Evolutionary conservation across 2,888 invertebrate species (phyloP), one percentile per base, ranked within the genome.

Genomic region (Acronicta aceris): DNA sequence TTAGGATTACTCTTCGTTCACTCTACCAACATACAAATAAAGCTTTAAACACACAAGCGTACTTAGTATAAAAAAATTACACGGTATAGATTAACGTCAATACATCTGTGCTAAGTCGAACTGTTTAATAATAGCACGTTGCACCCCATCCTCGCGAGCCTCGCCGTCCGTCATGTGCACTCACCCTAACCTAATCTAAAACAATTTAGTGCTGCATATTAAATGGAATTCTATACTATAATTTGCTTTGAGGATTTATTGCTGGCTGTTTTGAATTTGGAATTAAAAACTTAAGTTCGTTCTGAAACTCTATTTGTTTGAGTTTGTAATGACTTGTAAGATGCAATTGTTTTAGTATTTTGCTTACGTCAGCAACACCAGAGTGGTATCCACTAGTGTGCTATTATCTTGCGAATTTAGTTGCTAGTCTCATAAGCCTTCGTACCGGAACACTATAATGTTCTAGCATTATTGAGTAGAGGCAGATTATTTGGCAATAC

Each of bases 101-200:
- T 72, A 70, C 59, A 58, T 65, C 58, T 70, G 42, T 61, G 60
- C 61, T 59, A 62, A 68, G 67, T 65, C 42, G 59, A 62, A 50
- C 62, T 70, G 58, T 68, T 70, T 75, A 75, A 82, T 76, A 76
- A 71, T 65, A 64, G 68, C 53, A 17, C 73, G 65, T 67, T 74
- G 58, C 61, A 59, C 76, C 81, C 74, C 76, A 62, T 55, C 68
- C 74, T 72, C 72, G 59, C 63, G 59, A 62, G 46, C 66, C 75
- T 71, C 33, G 36, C 65, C 59, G 64, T 69, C 74, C 85, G 85
- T 88, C 89, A 87, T 81, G 81, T 84, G 83, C 88, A 89, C 80
- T 82, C 90, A 74, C 89, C 89, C 89, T 81, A 74, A 81, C 66
- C 46, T 71, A 78, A 65, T 82, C 83, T 81, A 85, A 86, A 73